Conservation (phyloP, 1,140 invertebrate species). For the Aleiodes sp. region DNA sequence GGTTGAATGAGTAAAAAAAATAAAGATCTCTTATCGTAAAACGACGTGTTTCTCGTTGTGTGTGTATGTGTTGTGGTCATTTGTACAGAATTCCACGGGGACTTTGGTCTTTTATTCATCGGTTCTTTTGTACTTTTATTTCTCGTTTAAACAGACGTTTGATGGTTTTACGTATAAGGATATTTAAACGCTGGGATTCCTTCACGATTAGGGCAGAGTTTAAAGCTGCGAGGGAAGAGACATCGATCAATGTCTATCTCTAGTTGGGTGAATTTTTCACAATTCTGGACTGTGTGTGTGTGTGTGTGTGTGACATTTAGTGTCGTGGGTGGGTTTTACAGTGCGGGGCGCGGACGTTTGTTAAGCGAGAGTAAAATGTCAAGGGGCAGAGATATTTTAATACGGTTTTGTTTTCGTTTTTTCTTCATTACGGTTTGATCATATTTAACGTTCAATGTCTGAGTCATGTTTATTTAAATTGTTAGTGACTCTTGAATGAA, state of each 20-base stretch:
- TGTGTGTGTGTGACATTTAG: constrained; percentile 31
- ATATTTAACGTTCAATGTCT: neutral
- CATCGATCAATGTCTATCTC: constrained; percentile 29
- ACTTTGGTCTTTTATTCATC: neutral
- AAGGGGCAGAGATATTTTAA: constrained; percentile 16
- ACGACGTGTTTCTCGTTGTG: constrained; percentile 16
- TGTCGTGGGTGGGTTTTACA: constrained; percentile 32
- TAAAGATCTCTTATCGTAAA: constrained; percentile 34
- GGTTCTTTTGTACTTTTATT: neutral
- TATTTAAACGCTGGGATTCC: neutral
- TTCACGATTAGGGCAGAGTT: neutral
- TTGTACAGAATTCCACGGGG: constrained; percentile 29
- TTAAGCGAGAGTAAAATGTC: constrained; percentile 25
- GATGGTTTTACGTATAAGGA: constrained; percentile 25
- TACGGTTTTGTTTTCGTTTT: neutral
- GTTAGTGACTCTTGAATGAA: constrained; percentile 23
- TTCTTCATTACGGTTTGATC: neutral
- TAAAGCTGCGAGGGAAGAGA: neutral
- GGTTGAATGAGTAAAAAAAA: constrained; percentile 2
- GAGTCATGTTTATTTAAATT: neutral
- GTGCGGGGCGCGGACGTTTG: too few relatives aligned
- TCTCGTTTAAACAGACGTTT: constrained; percentile 26
- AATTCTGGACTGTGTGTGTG: too few relatives aligned
- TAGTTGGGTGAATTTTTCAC: neutral
- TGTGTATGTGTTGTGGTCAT: constrained; percentile 29